phyloP scores from a whole-genome alignment of 2,113 vertebrate species.

The Pterocles gutturalis region DNA sequence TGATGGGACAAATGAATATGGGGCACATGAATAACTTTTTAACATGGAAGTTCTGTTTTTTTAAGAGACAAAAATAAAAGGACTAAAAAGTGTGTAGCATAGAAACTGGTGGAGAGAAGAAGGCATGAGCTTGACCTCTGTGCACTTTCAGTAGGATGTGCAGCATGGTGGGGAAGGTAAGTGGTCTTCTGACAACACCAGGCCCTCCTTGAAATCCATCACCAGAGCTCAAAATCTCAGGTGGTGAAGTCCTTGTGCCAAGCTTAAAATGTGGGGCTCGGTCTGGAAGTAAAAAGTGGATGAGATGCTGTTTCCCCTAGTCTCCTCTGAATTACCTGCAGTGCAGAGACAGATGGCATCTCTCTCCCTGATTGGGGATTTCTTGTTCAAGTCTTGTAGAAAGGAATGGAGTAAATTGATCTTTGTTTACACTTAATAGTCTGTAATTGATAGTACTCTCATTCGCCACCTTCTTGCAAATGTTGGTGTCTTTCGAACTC shows the following conservation, averaged over 20 bases:
- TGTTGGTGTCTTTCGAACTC: not conserved
- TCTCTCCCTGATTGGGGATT: not conserved
- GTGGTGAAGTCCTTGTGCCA: not conserved
- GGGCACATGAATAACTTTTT: not conserved
- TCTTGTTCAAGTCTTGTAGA: not conserved
- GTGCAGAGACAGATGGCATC: not conserved
- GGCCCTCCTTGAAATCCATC: not conserved
- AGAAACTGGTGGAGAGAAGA: not conserved
- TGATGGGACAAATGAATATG: not conserved
- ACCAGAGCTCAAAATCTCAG: not conserved
- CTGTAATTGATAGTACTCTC: not conserved
- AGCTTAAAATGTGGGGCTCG: not conserved
- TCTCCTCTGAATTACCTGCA: not conserved
- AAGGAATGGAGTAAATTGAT: not conserved
- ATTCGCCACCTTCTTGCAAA: not conserved
- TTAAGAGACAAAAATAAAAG: not conserved
- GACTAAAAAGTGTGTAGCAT: not conserved
- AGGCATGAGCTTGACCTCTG: fast-evolving
- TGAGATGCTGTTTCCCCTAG: not conserved
- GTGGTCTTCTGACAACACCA: not conserved
- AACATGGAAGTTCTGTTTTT: not conserved
- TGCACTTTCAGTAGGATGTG: not conserved
- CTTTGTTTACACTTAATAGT: not conserved
- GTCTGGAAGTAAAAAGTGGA: not conserved
- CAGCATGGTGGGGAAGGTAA: not conserved